These are phyloP conservation scores for Cryptocephalus moraei DNA, from an alignment of 2,888 invertebrate genomes.

Conservation along the genomic window DNA sequence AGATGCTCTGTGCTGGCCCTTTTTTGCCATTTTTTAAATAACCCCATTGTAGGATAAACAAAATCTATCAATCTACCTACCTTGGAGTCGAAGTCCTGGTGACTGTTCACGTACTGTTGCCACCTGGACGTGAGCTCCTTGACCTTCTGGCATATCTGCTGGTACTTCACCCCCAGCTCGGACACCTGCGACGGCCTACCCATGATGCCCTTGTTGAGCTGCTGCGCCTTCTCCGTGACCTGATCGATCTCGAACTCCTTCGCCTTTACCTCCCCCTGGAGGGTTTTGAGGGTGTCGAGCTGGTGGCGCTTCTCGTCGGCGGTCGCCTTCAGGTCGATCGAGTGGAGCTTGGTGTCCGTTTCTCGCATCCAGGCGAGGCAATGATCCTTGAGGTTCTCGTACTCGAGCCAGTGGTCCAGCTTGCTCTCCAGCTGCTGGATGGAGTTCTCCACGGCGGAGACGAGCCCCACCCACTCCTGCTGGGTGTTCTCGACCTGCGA, in stretches of 20 bases:
- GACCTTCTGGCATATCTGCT: conserved; percentile 78
- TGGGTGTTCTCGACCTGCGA: conserved; percentile 81
- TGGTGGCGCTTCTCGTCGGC: conserved; percentile 77
- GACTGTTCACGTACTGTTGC: conserved; percentile 83
- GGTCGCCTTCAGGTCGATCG: conserved; percentile 75
- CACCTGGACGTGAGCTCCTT: conserved; percentile 85
- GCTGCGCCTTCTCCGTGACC: conserved; percentile 83
- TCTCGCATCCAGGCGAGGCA: conserved; percentile 81
- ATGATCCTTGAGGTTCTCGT: conserved; percentile 76
- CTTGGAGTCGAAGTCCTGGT: conserved; percentile 78
- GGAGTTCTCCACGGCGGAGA: conserved; percentile 65
- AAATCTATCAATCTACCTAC: no score
- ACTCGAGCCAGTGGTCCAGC: conserved; percentile 85
- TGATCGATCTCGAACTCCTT: conserved; percentile 89
- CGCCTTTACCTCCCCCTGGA: conserved; percentile 82
- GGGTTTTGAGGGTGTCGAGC: conserved; percentile 62
- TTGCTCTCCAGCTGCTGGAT: conserved; percentile 73
- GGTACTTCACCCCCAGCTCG: conserved; percentile 86
- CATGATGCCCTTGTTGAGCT: conserved; percentile 63
- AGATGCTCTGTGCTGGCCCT: no score
- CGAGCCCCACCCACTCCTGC: conserved; percentile 80
- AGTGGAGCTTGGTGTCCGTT: conserved; percentile 78
- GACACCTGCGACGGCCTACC: conserved; percentile 75
- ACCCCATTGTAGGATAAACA: conserved; percentile 67
- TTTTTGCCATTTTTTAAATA: no score